Evolutionary conservation across 2,888 invertebrate genomes (phyloP).

Genomic region (Drosophila paranaensis): DNA sequence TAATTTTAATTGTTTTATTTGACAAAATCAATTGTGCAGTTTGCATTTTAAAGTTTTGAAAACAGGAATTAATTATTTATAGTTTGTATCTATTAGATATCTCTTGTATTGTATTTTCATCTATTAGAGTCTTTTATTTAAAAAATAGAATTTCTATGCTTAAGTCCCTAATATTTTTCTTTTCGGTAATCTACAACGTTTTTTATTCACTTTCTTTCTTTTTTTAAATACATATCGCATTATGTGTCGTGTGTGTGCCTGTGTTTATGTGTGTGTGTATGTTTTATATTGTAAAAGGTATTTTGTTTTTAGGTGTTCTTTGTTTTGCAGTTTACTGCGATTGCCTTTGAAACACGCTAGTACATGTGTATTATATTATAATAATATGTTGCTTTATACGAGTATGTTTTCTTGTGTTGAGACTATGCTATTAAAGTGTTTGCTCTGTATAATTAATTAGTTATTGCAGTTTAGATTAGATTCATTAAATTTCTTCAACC

Average conservation of each 20-base stretch:
- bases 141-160: slow-evolving; percentile 79
- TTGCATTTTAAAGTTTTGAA: slow-evolving; percentile 51
- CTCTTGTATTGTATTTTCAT: slow-evolving; percentile 67
- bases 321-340: slow-evolving; percentile 76
- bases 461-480: slow-evolving; percentile 54
- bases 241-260: slow-evolving; percentile 25
- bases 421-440: slow-evolving; percentile 55
- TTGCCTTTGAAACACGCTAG: slow-evolving; percentile 79
- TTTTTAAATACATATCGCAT: slow-evolving; percentile 62
- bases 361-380: slow-evolving; percentile 49
- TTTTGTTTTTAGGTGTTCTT: slow-evolving; percentile 61
- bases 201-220: slow-evolving; percentile 33
- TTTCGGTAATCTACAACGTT: slow-evolving; percentile 60
- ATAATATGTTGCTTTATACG: slow-evolving; percentile 55
- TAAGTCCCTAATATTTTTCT: slow-evolving; percentile 52
- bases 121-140: slow-evolving; percentile 77
- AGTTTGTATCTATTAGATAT: slow-evolving; percentile 57
- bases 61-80: slow-evolving; percentile 62
- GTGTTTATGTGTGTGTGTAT: slow-evolving; percentile 20
- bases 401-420: slow-evolving; percentile 46
- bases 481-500: slow-evolving; percentile 44
- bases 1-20: slow-evolving; percentile 44
- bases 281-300: slow-evolving; percentile 61
- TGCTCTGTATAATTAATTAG: slow-evolving; percentile 39
- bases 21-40: slow-evolving; percentile 64